Evolutionary conservation across 92 coral and sea anemone species (phyloP), one percentile per base, ranked within the genome.

Genomic region (Phenganax marumi): DNA sequence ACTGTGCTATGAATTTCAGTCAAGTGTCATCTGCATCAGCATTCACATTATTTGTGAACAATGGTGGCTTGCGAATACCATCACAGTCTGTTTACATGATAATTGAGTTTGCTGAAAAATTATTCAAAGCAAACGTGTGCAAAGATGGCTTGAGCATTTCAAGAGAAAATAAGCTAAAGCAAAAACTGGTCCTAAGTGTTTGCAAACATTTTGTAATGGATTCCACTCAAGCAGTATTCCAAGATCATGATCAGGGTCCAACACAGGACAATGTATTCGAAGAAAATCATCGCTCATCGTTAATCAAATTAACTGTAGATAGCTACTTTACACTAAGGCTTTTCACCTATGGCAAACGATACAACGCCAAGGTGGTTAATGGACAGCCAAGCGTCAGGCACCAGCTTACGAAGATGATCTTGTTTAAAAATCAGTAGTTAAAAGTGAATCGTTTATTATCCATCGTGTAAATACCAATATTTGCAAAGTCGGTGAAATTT

Each of bases 301-400:
- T 66, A 3, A 66, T 66, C 33, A 66, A 66, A 39, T 16, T 66
- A 23, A 66, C 50, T 13, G 73, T 43, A 23, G 73, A 66, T 11
- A 39, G 73, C n/a, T 66, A 66, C 46, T 66, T 66, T 39, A 66
- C 73, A 16, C 22, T 66, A 14, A 23, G 73, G 14, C 50, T 66
- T 3, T 66, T 66, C 46, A 66, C 73, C 12, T 66, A 68, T 48
- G 51, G 73, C 73, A 68, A 68, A 8, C 47, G 73, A 7, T 68
- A 22, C 51, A 68, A 22, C 48, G 73, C 10, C 73, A 46, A 26
- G 51, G 73, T 68, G 14, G 73, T 68, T 0, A 68, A 22, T 25
- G 73, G 73, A 26, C 48, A 68, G 73, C 73, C 73, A 66, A 23
- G 47, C 73, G 17, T 39, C 73, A 66, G 73, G 50, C 73, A 66